These are phyloP conservation scores for Electrona antarctica DNA, from an alignment of 2,113 vertebrate species.

Conservation along the genomic window DNA sequence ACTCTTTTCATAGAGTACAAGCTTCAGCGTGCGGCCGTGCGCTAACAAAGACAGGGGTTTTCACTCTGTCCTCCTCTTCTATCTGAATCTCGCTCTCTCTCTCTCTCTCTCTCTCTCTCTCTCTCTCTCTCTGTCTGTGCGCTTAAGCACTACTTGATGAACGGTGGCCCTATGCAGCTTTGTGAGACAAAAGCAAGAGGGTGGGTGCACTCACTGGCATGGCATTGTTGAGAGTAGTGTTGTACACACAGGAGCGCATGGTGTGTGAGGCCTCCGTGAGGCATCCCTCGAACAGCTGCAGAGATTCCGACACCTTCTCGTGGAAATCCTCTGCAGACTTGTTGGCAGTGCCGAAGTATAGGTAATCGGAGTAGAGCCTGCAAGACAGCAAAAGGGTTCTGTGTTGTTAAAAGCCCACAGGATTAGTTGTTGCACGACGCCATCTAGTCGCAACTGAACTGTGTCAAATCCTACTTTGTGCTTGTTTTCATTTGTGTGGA, in stretches of 20 bases:
- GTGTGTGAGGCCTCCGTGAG: constrained; percentile 84
- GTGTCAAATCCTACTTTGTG: neutral
- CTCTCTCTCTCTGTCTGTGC: constrained; percentile 27
- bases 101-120: constrained; percentile 15
- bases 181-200: neutral
- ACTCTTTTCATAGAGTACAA: constrained; percentile 38
- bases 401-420: too few species aligned
- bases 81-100: constrained; percentile 23
- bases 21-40: constrained; percentile 41
- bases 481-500: neutral
- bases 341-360: constrained; percentile 95
- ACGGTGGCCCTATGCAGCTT: neutral
- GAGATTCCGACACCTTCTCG: constrained; percentile 90
- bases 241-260: constrained; percentile 93
- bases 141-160: constrained; percentile 16
- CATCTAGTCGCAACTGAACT: too few species aligned
- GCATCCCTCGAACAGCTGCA: constrained; percentile 92
- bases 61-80: neutral
- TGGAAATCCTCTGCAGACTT: constrained; percentile 96
- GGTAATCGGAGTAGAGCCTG: constrained; percentile 96
- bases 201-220: constrained; percentile 87
- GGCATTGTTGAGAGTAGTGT: constrained; percentile 91
- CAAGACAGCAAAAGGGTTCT: neutral
- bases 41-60: constrained; percentile 20
- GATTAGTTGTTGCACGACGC: neutral